Percentiles rank a stretch among this genome's conserved stretches.
phyloP scores from a whole-genome alignment of 2,113 vertebrate genomes.

The Equus quagga region DNA sequence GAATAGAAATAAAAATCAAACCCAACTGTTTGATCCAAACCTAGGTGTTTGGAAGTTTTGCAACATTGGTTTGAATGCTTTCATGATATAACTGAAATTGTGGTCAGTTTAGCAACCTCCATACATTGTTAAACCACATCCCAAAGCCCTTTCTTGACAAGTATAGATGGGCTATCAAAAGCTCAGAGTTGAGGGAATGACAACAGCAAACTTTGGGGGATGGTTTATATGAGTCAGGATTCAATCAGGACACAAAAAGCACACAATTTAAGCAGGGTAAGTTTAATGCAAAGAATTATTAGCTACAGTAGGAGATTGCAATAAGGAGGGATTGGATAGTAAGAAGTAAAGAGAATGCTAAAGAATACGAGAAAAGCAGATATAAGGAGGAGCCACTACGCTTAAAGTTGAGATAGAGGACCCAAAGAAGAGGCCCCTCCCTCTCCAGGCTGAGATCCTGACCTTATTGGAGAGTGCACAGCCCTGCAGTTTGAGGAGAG shows the following conservation, averaged over 20 bases:
- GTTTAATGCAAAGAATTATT: slow-evolving; percentile 42
- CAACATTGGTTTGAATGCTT: background rate
- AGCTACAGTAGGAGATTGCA: background rate
- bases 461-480: background rate
- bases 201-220: background rate
- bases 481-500: background rate
- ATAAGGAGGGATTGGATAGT: background rate
- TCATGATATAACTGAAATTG: background rate
- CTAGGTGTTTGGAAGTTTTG: slow-evolving; percentile 20
- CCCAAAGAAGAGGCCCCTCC: background rate
- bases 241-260: slow-evolving; percentile 1
- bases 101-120: background rate
- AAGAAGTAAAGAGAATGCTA: background rate
- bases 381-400: background rate
- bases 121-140: background rate
- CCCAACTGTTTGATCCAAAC: background rate
- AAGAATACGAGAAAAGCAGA: background rate
- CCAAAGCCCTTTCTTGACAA: background rate
- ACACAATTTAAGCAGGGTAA: background rate
- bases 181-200: background rate
- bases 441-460: background rate
- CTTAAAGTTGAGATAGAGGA: background rate
- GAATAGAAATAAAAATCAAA: slow-evolving; percentile 33
- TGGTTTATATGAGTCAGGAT: background rate
- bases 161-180: background rate